Evolutionary conservation across 1,140 invertebrate genomes (phyloP).

Genomic region (Apolygus lucorum): DNA sequence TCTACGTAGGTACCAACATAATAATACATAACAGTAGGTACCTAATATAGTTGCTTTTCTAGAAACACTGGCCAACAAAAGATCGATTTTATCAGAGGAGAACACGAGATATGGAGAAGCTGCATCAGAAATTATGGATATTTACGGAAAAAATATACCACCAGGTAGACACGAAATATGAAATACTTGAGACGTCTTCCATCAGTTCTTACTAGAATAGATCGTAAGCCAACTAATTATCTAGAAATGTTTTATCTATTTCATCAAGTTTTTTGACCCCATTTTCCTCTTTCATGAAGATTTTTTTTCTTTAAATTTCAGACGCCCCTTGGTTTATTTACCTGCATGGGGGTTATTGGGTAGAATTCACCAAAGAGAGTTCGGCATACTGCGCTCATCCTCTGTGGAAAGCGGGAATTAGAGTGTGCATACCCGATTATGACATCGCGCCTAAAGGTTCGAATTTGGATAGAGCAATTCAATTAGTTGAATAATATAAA

Average conservation of each 20-base stretch:
- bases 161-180: too few relatives aligned
- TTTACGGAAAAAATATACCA: slow-evolving; percentile 49
- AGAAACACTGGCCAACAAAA: slow-evolving; percentile 39
- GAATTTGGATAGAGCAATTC: too few relatives aligned
- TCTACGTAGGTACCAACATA: too few relatives aligned
- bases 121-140: slow-evolving; percentile 49
- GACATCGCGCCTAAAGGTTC: slow-evolving; percentile 61
- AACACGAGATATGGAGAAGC: slow-evolving; percentile 51
- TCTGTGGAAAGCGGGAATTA: slow-evolving; percentile 52
- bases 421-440: slow-evolving; percentile 62
- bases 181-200: too few relatives aligned
- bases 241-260: too few relatives aligned
- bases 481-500: too few relatives aligned
- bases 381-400: slow-evolving; percentile 53
- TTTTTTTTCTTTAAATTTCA: too few relatives aligned
- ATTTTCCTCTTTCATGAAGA: too few relatives aligned
- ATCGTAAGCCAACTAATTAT: background rate
- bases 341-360: slow-evolving; percentile 79
- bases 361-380: slow-evolving; percentile 53
- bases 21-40: too few relatives aligned
- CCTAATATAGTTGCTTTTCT: too few relatives aligned
- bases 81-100: slow-evolving; percentile 42
- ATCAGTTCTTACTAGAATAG: background rate
- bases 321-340: slow-evolving; percentile 64
- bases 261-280: too few relatives aligned